phyloP scores from a whole-genome alignment of 2,888 invertebrate genomes.

The Papilio gigon region DNA sequence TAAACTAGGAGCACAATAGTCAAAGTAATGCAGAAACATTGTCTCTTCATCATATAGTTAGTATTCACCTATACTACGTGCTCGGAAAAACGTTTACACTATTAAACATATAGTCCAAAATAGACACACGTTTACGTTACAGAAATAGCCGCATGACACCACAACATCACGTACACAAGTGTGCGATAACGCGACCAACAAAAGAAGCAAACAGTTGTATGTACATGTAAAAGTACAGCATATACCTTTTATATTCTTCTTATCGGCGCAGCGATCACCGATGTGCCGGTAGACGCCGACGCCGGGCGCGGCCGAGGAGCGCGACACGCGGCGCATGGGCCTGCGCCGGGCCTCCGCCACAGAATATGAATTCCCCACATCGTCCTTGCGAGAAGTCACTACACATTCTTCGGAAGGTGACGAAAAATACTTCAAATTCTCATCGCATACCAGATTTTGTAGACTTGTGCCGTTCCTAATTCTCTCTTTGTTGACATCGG shows the following conservation, averaged over 20 bases:
- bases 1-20: background rate
- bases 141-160: slow-evolving; percentile 14
- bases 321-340: slow-evolving; percentile 59
- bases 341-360: slow-evolving; percentile 66
- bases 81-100: slow-evolving; percentile 3
- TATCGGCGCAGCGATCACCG: slow-evolving; percentile 59
- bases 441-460: slow-evolving; percentile 71
- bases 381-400: slow-evolving; percentile 55
- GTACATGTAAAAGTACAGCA: background rate
- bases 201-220: background rate
- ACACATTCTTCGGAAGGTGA: slow-evolving; percentile 62
- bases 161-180: slow-evolving; percentile 22
- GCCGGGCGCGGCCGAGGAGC: slow-evolving; percentile 65
- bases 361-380: slow-evolving; percentile 70
- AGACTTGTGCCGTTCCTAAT: slow-evolving; percentile 70
- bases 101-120: background rate
- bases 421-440: slow-evolving; percentile 65
- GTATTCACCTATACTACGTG: slow-evolving; percentile 9
- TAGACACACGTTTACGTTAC: slow-evolving; percentile 9
- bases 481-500: slow-evolving; percentile 54
- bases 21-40: background rate
- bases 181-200: slow-evolving; percentile 18
- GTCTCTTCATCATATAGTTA: background rate
- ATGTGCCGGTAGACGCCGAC: slow-evolving; percentile 75
- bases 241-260: slow-evolving; percentile 58